These are phyloP conservation scores for Epirrita christyi DNA, from an alignment of 2,888 invertebrate genomes.

Conservation along the genomic window DNA sequence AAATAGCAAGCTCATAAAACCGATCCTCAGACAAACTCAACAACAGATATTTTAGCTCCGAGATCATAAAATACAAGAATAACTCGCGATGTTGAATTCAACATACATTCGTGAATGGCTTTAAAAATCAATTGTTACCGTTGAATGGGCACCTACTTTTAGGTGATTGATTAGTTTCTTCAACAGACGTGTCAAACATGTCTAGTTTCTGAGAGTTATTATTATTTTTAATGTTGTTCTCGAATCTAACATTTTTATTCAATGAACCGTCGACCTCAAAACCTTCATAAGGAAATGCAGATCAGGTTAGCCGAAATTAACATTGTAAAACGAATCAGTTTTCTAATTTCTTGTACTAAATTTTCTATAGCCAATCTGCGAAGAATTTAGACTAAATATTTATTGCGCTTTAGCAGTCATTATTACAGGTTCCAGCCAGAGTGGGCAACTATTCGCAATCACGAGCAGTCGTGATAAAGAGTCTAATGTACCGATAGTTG, in stretches of 20 bases:
- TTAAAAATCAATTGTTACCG: slow-evolving; percentile 33
- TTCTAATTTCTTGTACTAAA: slow-evolving; percentile 40
- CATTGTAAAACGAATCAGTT: slow-evolving; percentile 61
- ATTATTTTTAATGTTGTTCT: slow-evolving; percentile 48
- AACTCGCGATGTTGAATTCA: slow-evolving; percentile 27
- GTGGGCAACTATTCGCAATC: slow-evolving; percentile 21
- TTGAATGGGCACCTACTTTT: slow-evolving; percentile 27
- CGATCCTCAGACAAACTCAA: slow-evolving; percentile 36
- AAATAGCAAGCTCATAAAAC: slow-evolving; percentile 44
- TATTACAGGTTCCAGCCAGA: slow-evolving; percentile 8
- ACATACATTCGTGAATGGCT: slow-evolving; percentile 29
- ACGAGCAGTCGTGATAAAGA: slow-evolving; percentile 26
- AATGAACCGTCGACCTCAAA: slow-evolving; percentile 64
- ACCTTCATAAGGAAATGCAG: slow-evolving; percentile 65
- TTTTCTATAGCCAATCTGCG: slow-evolving; percentile 22
- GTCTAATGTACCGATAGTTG: slow-evolving; percentile 27
- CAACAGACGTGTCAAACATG: slow-evolving; percentile 43
- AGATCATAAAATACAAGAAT: slow-evolving; percentile 41
- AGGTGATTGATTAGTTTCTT: slow-evolving; percentile 38
- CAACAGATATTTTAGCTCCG: slow-evolving; percentile 37
- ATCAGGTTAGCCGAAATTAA: slow-evolving; percentile 59
- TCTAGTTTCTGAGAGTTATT: slow-evolving; percentile 45
- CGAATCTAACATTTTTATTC: slow-evolving; percentile 57
- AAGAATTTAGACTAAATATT: slow-evolving; percentile 15
- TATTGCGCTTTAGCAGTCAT: slow-evolving; percentile 15